These are phyloP conservation scores for Umimayanthus kanabou DNA, from an alignment of 92 coral and sea anemone genomes.

Conservation along the genomic window DNA sequence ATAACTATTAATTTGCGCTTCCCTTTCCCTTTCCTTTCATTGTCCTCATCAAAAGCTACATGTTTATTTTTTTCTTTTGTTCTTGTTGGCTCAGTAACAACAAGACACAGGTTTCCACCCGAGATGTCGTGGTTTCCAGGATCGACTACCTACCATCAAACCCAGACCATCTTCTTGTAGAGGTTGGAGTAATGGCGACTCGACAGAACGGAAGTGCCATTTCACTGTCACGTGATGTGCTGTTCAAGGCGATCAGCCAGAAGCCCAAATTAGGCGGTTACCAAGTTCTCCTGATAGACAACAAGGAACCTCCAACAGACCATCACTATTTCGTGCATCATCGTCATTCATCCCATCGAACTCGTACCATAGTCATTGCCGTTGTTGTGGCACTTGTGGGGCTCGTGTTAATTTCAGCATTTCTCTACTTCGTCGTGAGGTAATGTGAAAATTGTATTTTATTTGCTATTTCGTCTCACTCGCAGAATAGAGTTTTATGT, in stretches of 20 bases:
- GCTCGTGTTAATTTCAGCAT: background rate
- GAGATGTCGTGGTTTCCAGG: background rate
- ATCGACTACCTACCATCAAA: background rate
- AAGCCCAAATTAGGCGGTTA: constrained; percentile 7
- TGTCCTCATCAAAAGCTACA: background rate
- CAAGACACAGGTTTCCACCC: constrained; percentile 9
- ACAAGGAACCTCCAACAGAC: background rate
- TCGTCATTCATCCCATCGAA: background rate
- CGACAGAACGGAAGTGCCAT: background rate
- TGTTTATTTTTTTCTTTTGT: background rate
- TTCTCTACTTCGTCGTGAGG: constrained; percentile 30
- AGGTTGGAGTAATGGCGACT: constrained; percentile 3
- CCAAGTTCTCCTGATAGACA: constrained; percentile 11
- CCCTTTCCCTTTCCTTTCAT: too few species aligned
- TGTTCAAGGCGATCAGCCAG: background rate
- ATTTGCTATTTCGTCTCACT: too few species aligned
- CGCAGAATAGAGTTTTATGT: background rate
- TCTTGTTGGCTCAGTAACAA: background rate
- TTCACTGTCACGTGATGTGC: background rate
- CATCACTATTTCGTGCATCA: background rate
- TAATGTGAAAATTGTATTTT: background rate
- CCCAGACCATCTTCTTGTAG: constrained; percentile 8
- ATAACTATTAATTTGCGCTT: too few species aligned
- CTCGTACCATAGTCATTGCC: constrained; percentile 1
- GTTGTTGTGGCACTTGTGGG: constrained; percentile 31